These are phyloP conservation scores for Coleophora deauratella DNA, from an alignment of 2,888 invertebrate species.

Conservation along the genomic window DNA sequence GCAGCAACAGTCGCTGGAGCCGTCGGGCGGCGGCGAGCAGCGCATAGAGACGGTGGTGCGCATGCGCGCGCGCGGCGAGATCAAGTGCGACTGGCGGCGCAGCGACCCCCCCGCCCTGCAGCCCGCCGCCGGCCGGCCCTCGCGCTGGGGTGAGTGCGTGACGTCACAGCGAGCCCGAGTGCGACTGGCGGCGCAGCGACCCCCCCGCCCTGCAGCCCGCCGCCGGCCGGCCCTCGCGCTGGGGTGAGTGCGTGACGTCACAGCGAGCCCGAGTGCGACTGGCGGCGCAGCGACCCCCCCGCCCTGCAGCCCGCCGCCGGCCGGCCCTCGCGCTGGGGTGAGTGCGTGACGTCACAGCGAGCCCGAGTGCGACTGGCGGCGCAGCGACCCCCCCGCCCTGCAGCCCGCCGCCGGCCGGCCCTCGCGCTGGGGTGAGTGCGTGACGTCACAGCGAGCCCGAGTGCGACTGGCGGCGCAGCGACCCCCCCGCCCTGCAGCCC, in stretches of 20 bases:
- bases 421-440: conserved; percentile 50
- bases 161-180: conserved; percentile 60
- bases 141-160: conserved; percentile 47
- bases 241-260: conserved; percentile 39
- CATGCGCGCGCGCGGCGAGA: conserved; percentile 48
- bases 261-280: conserved; percentile 70
- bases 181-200: conserved; percentile 59
- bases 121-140: conserved; percentile 25
- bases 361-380: conserved; percentile 70
- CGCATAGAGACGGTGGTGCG: conserved; percentile 61
- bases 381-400: conserved; percentile 26
- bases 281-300: conserved; percentile 42
- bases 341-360: conserved; percentile 37
- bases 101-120: conserved; percentile 22
- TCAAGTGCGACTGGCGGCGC: conserved; percentile 68
- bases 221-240: conserved; percentile 37
- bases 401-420: conserved; percentile 22
- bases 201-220: conserved; percentile 11
- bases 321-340: conserved; percentile 55
- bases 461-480: neutral
- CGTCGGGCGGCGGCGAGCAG: conserved; percentile 17
- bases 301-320: conserved; percentile 10
- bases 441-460: neutral
- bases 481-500: neutral
- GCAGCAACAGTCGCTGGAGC: neutral